phyloP scores from a whole-genome alignment of 2,888 invertebrate genomes.

The Axea sp. region DNA sequence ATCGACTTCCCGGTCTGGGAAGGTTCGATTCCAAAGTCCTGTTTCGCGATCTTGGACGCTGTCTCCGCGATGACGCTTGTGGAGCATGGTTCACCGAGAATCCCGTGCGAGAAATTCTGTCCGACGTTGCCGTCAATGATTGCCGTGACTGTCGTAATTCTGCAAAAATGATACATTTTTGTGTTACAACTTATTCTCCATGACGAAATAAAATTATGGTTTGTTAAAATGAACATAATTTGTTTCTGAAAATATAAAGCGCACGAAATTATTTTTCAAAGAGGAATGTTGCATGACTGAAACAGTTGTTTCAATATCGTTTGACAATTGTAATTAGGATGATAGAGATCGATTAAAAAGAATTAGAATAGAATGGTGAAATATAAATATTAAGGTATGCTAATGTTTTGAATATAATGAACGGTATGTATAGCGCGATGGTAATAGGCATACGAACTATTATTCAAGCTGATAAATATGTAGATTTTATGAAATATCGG shows the following conservation, averaged over 20 bases:
- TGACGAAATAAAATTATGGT: too few species aligned
- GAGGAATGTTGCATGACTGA: too few species aligned
- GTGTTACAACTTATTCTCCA: too few species aligned
- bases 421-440: slow-evolving; percentile 7
- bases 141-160: slow-evolving; percentile 93
- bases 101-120: slow-evolving; percentile 88
- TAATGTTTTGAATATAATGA: slow-evolving; percentile 30
- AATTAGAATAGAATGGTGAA: slow-evolving; percentile 8
- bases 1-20: slow-evolving; percentile 88
- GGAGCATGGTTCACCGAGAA: slow-evolving; percentile 84
- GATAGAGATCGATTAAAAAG: slow-evolving; percentile 1
- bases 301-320: too few species aligned
- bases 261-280: too few species aligned
- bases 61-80: slow-evolving; percentile 82
- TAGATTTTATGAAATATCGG: slow-evolving; percentile 27
- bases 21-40: slow-evolving; percentile 83
- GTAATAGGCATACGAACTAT: slow-evolving; percentile 7
- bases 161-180: slow-evolving; percentile 74
- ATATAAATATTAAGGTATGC: slow-evolving; percentile 10
- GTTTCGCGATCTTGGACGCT: slow-evolving; percentile 89
- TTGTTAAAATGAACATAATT: too few species aligned
- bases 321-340: too few species aligned
- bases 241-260: too few species aligned
- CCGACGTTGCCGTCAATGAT: slow-evolving; percentile 90
- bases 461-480: slow-evolving; percentile 19